Percentiles rank a stretch among this genome's conserved stretches.
Evolutionary conservation across 2,797 vertebrate species (phyloP).

Genomic region (Clarias laeviceps): DNA sequence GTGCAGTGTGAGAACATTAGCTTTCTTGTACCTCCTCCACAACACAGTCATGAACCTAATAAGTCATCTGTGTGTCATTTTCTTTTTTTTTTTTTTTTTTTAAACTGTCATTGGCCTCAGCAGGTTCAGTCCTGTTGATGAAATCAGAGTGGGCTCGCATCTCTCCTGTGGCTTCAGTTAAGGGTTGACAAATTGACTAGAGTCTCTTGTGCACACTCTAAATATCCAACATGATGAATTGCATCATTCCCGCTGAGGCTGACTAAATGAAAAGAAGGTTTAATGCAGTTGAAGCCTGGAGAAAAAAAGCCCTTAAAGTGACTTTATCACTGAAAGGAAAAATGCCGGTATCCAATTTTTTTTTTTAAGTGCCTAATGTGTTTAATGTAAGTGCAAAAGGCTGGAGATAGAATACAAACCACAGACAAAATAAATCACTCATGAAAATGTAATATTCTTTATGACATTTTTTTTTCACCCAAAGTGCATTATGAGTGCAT

Average conservation of each 20-base stretch:
- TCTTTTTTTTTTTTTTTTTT: not conserved
- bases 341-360: not conserved
- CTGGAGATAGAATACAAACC: not conserved
- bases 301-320: slow-evolving; percentile 24
- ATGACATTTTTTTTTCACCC: not conserved
- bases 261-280: slow-evolving; percentile 52
- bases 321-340: slow-evolving; percentile 28
- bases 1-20: not conserved
- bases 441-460: not conserved
- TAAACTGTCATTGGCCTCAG: not conserved
- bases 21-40: not conserved
- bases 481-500: not conserved
- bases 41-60: not conserved
- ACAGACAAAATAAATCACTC: not conserved
- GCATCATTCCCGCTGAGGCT: slow-evolving; percentile 34
- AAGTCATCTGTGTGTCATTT: slow-evolving; percentile 4
- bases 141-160: slow-evolving; percentile 11
- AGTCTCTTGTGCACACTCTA: slow-evolving; percentile 43
- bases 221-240: slow-evolving; percentile 50
- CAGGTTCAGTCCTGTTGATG: slow-evolving; percentile 7
- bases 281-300: slow-evolving; percentile 43
- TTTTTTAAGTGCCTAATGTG: not conserved
- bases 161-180: slow-evolving; percentile 35
- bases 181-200: slow-evolving; percentile 47
- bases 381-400: not conserved